A percentile compares a stretch with the other conserved stretches of the same genome.
phyloP scores from a whole-genome alignment of 2,797 vertebrate genomes.

The Cercopithecus hamlyni region DNA sequence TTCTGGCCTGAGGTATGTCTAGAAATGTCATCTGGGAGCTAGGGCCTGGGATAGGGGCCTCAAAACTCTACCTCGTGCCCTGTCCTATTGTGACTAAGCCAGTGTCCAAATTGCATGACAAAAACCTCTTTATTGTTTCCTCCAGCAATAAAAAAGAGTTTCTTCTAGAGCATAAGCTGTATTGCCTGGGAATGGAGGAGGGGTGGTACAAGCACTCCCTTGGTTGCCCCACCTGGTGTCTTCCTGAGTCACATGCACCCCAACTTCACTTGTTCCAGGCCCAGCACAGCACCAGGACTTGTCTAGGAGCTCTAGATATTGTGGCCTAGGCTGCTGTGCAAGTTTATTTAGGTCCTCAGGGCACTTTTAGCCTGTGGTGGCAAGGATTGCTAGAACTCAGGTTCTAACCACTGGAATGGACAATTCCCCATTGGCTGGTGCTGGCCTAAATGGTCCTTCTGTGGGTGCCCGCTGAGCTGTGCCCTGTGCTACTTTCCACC shows the following conservation, averaged over 20 bases:
- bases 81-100: neutral
- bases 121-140: neutral
- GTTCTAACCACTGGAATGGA: neutral
- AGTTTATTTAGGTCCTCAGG: neutral
- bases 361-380: neutral
- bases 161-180: neutral
- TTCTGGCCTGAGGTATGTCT: neutral
- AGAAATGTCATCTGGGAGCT: neutral
- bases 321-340: neutral
- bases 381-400: neutral
- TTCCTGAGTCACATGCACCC: neutral
- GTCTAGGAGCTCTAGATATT: neutral
- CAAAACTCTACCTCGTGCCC: neutral
- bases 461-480: neutral
- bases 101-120: neutral
- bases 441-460: neutral
- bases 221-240: neutral
- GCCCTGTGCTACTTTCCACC: neutral
- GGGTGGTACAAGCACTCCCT: neutral
- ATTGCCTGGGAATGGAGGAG: neutral
- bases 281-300: neutral
- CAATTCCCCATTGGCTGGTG: neutral
- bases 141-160: neutral
- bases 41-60: neutral
- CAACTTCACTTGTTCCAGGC: neutral